These are phyloP conservation scores for Ifrita kowaldi DNA, from an alignment of 2,113 vertebrate species.

Conservation along the genomic window DNA sequence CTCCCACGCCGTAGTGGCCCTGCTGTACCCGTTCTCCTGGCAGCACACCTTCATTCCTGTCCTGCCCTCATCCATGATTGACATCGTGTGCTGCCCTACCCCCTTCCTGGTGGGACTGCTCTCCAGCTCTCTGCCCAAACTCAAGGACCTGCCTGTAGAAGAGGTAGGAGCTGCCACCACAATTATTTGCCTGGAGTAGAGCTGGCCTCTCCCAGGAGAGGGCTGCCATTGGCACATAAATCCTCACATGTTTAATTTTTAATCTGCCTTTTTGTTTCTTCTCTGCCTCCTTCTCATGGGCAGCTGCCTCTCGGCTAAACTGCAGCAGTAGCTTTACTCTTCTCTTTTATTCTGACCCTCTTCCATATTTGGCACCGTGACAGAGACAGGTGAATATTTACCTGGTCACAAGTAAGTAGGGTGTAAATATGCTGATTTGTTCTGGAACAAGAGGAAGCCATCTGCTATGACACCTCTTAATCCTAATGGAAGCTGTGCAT, in stretches of 20 bases:
- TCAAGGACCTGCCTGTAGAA: slow-evolving; percentile 95
- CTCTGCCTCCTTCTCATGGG: background rate
- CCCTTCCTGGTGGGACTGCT: slow-evolving; percentile 96
- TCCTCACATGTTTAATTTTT: background rate
- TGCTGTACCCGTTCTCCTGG: slow-evolving; percentile 99
- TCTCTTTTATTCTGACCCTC: background rate
- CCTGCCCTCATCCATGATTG: slow-evolving; percentile 94
- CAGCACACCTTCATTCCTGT: slow-evolving; percentile 99
- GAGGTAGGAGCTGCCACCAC: slow-evolving; percentile 79
- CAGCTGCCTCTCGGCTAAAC: background rate
- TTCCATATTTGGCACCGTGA: background rate
- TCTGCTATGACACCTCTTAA: background rate
- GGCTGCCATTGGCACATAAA: background rate
- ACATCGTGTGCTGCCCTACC: slow-evolving; percentile 97
- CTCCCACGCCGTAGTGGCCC: slow-evolving; percentile 92
- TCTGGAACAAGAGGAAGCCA: background rate
- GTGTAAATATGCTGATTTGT: background rate
- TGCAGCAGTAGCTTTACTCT: background rate
- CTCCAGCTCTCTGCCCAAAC: slow-evolving; percentile 93
- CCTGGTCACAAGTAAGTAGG: background rate
- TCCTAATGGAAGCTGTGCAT: background rate
- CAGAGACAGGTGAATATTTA: background rate
- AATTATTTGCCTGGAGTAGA: background rate
- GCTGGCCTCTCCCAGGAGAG: background rate
- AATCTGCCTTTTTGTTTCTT: background rate